Evolutionary conservation across 2,113 vertebrate genomes (phyloP).

Genomic region (Bagarius yarrelli): DNA sequence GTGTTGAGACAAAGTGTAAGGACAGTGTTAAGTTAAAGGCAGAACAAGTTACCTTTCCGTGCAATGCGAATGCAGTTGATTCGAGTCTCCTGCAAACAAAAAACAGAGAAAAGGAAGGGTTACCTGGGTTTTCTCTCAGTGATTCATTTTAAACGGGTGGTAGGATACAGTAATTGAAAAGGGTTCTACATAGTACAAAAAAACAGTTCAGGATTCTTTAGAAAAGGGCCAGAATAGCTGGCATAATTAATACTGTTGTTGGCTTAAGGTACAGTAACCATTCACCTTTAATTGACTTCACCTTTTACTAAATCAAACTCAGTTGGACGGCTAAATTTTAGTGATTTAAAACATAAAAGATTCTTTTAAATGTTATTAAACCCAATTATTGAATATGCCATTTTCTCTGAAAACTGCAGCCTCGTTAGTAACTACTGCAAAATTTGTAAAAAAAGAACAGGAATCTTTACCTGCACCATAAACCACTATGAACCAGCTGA

Average conservation of each 20-base stretch:
- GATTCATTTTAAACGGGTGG: not conserved
- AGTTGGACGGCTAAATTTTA: not conserved
- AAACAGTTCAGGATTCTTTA: not conserved
- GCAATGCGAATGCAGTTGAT: conserved; percentile 91
- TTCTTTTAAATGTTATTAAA: not conserved
- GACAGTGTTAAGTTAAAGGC: not conserved
- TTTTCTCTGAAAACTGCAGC: not conserved
- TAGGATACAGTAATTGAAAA: not conserved
- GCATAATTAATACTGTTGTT: not conserved
- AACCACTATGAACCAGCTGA: not conserved
- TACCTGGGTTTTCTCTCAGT: not conserved
- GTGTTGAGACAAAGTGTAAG: no score
- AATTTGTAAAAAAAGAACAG: not conserved
- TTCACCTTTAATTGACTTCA: not conserved
- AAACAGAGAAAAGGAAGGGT: conserved; percentile 33
- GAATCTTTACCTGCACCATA: conserved; percentile 9
- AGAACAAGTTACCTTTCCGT: conserved; percentile 83
- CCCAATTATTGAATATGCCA: not conserved
- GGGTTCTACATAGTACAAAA: not conserved
- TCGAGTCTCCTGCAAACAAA: conserved; percentile 80
- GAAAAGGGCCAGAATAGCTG: not conserved
- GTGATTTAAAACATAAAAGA: conserved; percentile 1
- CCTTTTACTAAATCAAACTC: not conserved
- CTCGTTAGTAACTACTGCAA: not conserved
- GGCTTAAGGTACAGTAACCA: not conserved